phyloP scores from a whole-genome alignment of 1,140 invertebrate genomes.

The Drosophila teissieri region DNA sequence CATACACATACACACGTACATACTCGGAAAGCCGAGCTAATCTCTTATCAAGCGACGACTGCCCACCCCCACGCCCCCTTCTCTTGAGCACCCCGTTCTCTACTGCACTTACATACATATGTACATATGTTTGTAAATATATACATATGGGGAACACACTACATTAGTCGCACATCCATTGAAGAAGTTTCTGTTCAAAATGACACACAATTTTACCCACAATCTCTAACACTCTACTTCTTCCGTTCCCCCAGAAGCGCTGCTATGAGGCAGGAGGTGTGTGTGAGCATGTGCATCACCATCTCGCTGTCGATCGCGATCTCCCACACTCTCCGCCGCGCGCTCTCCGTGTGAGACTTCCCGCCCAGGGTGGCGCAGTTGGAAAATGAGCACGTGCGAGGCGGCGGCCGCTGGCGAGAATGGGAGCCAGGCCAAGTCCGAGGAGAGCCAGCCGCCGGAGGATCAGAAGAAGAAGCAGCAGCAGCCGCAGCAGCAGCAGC shows the following conservation, averaged over 20 bases:
- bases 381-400: constrained; percentile 69
- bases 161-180: background rate
- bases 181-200: background rate
- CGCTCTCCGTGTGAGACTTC: constrained; percentile 8
- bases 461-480: constrained; percentile 22
- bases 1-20: constrained; percentile 29
- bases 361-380: constrained; percentile 39
- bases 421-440: constrained; percentile 6
- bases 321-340: constrained; percentile 7
- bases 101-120: background rate
- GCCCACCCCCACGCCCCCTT: constrained; percentile 6
- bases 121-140: background rate
- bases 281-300: constrained; percentile 60
- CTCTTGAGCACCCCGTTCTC: background rate
- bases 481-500: background rate
- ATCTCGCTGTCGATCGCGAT: constrained; percentile 21
- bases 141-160: background rate
- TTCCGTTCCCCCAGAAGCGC: constrained; percentile 22
- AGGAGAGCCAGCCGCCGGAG: constrained; percentile 30
- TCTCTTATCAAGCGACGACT: constrained; percentile 68
- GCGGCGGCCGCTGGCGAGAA: constrained; percentile 44
- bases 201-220: background rate
- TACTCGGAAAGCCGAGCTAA: constrained; percentile 48
- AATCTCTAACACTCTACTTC: background rate
- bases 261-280: constrained; percentile 50